Conservation (phyloP, 2,888 invertebrate species). For the Achlya flavicornis region DNA sequence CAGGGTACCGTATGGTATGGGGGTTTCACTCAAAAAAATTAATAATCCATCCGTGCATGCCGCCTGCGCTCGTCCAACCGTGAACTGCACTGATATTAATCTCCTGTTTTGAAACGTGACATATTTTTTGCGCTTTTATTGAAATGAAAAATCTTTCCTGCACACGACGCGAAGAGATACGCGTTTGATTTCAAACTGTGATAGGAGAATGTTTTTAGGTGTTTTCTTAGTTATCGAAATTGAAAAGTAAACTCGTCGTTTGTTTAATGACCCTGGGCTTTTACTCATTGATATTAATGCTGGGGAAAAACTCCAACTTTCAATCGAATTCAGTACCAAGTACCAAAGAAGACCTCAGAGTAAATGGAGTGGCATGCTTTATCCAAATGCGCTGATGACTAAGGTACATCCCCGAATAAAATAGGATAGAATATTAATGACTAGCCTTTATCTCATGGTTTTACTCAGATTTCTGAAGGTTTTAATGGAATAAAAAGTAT, state of each 20-base stretch:
- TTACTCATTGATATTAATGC: too few relatives aligned
- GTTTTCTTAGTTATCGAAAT: neutral
- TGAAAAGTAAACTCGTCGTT: neutral
- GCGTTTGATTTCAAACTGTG: neutral
- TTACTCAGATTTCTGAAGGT: too few relatives aligned
- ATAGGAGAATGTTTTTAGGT: neutral
- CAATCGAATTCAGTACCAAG: too few relatives aligned
- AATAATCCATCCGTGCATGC: constrained; percentile 39
- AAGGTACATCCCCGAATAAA: too few relatives aligned
- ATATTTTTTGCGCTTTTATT: constrained; percentile 15
- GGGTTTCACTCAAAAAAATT: constrained; percentile 38
- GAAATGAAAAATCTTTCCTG: constrained; percentile 4
- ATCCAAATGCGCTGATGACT: too few relatives aligned
- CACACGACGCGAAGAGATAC: neutral
- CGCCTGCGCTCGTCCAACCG: constrained; percentile 20
- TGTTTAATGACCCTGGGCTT: too few relatives aligned
- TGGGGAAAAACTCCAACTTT: too few relatives aligned
- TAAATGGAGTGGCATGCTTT: too few relatives aligned
- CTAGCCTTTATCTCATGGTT: too few relatives aligned
- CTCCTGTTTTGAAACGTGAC: constrained; percentile 17
- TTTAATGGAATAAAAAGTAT: too few relatives aligned
- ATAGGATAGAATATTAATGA: too few relatives aligned
- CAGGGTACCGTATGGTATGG: neutral
- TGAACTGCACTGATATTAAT: constrained; percentile 28
- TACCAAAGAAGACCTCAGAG: too few relatives aligned